Percentiles rank a stretch among this genome's conserved stretches.
Evolutionary conservation across 2,113 vertebrate species (phyloP).

Genomic region (Nematolebias whitei): DNA sequence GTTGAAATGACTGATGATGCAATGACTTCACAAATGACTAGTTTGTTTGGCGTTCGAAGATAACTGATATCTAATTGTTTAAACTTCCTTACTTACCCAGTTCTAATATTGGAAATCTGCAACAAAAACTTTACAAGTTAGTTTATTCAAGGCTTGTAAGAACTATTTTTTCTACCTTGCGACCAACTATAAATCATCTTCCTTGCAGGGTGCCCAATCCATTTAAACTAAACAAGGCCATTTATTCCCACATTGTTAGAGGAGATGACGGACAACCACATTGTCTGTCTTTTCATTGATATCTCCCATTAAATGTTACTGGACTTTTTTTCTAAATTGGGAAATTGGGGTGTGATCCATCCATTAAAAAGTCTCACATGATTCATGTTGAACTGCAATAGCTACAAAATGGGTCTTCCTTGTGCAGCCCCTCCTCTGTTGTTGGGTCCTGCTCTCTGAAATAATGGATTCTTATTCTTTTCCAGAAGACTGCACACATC

Average conservation of each 20-base stretch:
- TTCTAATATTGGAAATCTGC: too few relatives aligned
- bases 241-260: background rate
- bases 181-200: background rate
- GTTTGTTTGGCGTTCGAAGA: too few relatives aligned
- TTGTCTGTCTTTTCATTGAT: background rate
- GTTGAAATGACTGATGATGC: too few relatives aligned
- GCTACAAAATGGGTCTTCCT: constrained; percentile 23
- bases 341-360: background rate
- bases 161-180: background rate
- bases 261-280: background rate
- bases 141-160: too few relatives aligned
- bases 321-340: background rate
- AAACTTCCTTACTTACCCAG: too few relatives aligned
- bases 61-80: too few relatives aligned
- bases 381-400: constrained; percentile 21
- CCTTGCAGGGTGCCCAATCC: background rate
- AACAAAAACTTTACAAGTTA: too few relatives aligned
- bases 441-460: constrained; percentile 47
- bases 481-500: constrained; percentile 71
- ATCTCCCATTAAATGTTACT: background rate
- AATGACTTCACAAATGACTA: too few relatives aligned
- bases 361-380: background rate
- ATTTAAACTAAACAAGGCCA: background rate
- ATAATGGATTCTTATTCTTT: constrained; percentile 75
- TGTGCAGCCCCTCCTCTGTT: constrained; percentile 19